Base-by-base conservation (phyloP, 1,140 invertebrate genomes). In the Drosophila murphyi region DNA sequence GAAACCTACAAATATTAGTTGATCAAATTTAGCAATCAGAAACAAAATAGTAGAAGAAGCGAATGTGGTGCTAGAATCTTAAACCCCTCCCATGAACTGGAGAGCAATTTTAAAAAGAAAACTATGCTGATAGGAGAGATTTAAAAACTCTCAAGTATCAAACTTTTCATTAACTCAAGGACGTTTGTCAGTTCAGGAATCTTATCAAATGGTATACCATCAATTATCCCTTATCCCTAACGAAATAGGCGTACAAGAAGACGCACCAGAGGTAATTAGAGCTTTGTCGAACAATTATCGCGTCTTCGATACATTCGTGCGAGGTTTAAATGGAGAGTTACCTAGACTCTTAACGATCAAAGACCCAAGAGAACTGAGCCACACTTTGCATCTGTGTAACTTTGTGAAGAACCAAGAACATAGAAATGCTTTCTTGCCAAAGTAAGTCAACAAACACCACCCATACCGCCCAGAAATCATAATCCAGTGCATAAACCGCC, bases 301-400 rank as follows among this genome's bases (percentile, higher is more conserved):
- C 0, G 61, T 39, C 4, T 12, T 64, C 34, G 50, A 68, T 3
- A 57, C 64, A 37, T 57, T 68, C 8, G 20, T 65, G 4, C 12
- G 54, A 32, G 64, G 47, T 10, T 12, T 51, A 5, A 69, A 69
- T 32, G 55, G 55, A 5, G 65, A 60, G 12, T 10, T 68, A 20
- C 64, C 64, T 31, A 43, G 55, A 6, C 64, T 59, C 2, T 39
- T 68, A 43, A 35, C 64, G 2, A 50, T 67, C 5, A 67, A 68
- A 39, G 54, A 68, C 8, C 55, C 54, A 32, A 57, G 35, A 50
- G 63, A 48, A 3, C 3, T 68, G 8, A 59, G 54, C 56, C 55
- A 68, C 5, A 32, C 63, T 8, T 8, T 64, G 3, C 48, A 54
- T 48, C 20, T 57, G 54, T 68, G 45, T 28, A 43, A 20, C 7